Evolutionary conservation across 2,888 invertebrate genomes (phyloP).

Genomic region (Pecten maximus): DNA sequence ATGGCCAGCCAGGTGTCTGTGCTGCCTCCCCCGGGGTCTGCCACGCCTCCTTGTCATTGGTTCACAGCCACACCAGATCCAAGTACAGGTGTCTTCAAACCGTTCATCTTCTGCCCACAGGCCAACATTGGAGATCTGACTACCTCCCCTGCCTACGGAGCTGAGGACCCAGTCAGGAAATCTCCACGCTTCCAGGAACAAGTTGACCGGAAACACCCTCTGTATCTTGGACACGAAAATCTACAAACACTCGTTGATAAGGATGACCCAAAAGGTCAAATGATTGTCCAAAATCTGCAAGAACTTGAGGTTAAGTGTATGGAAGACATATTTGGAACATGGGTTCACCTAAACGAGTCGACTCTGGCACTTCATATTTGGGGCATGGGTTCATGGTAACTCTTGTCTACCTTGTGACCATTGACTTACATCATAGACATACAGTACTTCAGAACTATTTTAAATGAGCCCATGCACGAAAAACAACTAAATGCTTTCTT

Average conservation of each 20-base stretch:
- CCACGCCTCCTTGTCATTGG: conserved; percentile 86
- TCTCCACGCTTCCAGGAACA: conserved; percentile 78
- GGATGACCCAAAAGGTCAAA: conserved; percentile 62
- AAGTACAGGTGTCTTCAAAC: conserved; percentile 90
- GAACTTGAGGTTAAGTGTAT: conserved; percentile 82
- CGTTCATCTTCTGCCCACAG: conserved; percentile 85
- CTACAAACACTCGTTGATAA: conserved; percentile 74
- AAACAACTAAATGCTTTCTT: too few species aligned
- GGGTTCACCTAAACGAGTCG: too few species aligned
- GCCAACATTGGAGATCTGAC: conserved; percentile 82
- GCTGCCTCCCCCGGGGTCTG: conserved; percentile 83
- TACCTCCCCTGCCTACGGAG: conserved; percentile 84
- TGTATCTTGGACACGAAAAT: conserved; percentile 87
- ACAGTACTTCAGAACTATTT: too few species aligned
- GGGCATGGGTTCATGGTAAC: too few species aligned
- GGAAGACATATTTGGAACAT: too few species aligned
- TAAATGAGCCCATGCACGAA: too few species aligned
- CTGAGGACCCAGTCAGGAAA: conserved; percentile 79
- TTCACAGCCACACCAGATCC: conserved; percentile 92
- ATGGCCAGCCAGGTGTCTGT: conserved; percentile 85
- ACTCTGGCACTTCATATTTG: too few species aligned
- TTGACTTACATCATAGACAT: too few species aligned
- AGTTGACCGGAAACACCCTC: conserved; percentile 84
- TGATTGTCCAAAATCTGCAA: conserved; percentile 82
- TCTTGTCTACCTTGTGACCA: too few species aligned